Conservation (phyloP, 2,113 vertebrate species). For the Apistogramma diplotaenia region DNA sequence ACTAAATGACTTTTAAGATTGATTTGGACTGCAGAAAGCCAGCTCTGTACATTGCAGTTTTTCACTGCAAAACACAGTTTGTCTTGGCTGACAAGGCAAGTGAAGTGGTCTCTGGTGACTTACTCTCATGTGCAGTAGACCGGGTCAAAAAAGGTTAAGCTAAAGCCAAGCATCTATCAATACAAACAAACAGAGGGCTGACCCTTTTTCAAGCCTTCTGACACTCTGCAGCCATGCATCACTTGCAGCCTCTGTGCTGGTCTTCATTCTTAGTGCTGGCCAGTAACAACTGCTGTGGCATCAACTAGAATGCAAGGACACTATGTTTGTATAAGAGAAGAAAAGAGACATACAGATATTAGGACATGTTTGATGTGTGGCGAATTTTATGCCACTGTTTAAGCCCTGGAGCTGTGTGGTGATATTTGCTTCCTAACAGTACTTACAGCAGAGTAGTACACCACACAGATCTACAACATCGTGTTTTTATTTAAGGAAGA, state of each 20-base stretch:
- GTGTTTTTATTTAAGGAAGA: constrained; percentile 35
- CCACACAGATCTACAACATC: neutral
- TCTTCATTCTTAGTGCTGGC: neutral
- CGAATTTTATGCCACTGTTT: no score
- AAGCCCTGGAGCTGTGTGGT: no score
- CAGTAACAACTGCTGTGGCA: constrained; percentile 1
- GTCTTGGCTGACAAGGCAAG: constrained; percentile 28
- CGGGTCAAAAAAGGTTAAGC: constrained; percentile 45
- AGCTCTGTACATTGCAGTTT: constrained; percentile 25
- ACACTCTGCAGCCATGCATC: constrained; percentile 24
- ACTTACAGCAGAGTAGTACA: neutral
- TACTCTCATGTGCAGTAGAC: constrained; percentile 7
- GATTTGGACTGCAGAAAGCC: constrained; percentile 22
- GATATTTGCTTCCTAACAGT: constrained; percentile 6
- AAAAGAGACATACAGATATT: neutral
- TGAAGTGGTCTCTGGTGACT: constrained; percentile 23
- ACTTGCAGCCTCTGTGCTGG: neutral
- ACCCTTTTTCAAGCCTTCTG: constrained; percentile 35
- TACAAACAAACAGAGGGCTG: constrained; percentile 58
- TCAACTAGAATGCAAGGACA: neutral
- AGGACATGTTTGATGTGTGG: neutral
- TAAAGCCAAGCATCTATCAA: constrained; percentile 43
- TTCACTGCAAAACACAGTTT: constrained; percentile 31
- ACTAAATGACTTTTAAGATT: constrained; percentile 38
- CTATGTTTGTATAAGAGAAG: neutral